Base-by-base conservation (phyloP, 2,797 vertebrate genomes). In the Microhierax caerulescens region DNA sequence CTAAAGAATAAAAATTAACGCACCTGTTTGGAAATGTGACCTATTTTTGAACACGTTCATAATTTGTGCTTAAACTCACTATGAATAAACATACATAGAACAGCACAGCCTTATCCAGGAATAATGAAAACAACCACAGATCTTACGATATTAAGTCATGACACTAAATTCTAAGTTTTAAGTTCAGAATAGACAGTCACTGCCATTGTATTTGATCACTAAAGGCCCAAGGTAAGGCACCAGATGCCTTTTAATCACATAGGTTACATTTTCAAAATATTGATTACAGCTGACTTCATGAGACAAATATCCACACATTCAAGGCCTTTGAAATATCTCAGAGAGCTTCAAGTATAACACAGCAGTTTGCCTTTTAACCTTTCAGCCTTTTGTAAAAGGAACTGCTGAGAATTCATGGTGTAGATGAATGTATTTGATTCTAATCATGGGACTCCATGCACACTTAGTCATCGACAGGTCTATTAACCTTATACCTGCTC, bases 401-500 rank as follows among this genome's bases (percentile, higher is more conserved):
- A 73, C 50, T 80, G 51, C 64, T 90, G 85, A 85, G 92, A 85
- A 79, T 59, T 93, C 0, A 0, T 53, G 54, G 32, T 54, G 56
- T 56, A 88, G 74, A 69, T 32, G 64, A 87, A 28, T 28, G 21
- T 79, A 88, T 74, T 94, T 41, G 86, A 94, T 93, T 92, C 88
- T 83, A 85, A 5, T 70, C 41, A 56, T 54, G 74, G 50, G 27
- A 83, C 47, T 93, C 57, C 36, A 65, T 25, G 77, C 48, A 70
- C 61, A 77, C 64, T 86, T 60, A 65, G 51, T 74, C 82, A 90
- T 43, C 78, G 61, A 85, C 41, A 65, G 45, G 41, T 92, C 92
- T 97, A 85, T 95, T 94, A 92, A 94, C 73, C 61, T 91, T 86
- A 57, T 14, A 48, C 27, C 32, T 92, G 24, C 43, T 65, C 37